Evolutionary conservation across 2,113 vertebrate species (phyloP).

Genomic region (Marcusenius ussheri): DNA sequence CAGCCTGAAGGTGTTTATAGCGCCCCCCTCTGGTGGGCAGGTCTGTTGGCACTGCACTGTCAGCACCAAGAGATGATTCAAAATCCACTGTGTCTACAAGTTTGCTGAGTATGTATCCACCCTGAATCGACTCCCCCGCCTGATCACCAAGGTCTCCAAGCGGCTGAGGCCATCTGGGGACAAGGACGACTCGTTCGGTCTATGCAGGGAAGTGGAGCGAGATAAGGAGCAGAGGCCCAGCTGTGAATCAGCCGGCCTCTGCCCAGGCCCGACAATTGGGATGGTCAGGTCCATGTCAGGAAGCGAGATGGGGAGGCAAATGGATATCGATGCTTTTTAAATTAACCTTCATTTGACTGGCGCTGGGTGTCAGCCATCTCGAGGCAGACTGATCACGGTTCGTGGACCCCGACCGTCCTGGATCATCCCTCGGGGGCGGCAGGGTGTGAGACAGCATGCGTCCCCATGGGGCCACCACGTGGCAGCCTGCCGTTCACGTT

Average conservation of each 20-base stretch:
- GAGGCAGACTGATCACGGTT: neutral
- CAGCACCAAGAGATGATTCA: neutral
- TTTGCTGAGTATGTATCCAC: neutral
- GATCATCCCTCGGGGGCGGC: neutral
- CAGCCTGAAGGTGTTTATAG: neutral
- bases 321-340: neutral
- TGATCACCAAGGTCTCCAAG: neutral
- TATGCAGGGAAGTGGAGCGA: neutral
- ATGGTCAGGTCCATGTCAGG: neutral
- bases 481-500: neutral
- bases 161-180: neutral
- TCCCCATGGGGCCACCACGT: neutral
- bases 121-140: neutral
- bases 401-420: neutral
- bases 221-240: neutral
- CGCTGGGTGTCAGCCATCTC: neutral
- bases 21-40: neutral
- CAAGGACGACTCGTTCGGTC: neutral
- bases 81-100: neutral
- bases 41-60: neutral
- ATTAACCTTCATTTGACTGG: conserved; percentile 3
- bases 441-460: neutral
- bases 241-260: neutral
- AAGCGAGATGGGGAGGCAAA: neutral
- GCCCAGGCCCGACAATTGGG: neutral